Conservation (phyloP, 2,888 invertebrate genomes). For the Nematopogon swammerdamellus region DNA sequence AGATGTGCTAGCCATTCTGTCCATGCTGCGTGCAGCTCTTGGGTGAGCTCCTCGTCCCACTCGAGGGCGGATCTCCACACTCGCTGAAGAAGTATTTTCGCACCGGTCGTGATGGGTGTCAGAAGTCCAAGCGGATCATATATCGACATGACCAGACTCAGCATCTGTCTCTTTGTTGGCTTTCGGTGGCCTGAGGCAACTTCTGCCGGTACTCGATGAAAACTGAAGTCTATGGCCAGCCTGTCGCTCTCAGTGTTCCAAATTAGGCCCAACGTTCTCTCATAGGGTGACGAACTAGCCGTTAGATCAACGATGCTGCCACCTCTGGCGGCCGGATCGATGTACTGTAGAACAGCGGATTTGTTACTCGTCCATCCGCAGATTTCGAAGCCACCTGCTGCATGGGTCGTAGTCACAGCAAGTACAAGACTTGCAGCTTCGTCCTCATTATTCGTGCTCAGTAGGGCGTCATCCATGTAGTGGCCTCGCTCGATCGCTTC, state of each 20-base stretch:
- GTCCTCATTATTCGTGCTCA: constrained; percentile 3
- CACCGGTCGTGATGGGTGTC: neutral
- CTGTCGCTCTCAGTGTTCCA: neutral
- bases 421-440: constrained; percentile 1
- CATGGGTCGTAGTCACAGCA: neutral
- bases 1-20: neutral
- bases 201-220: constrained; percentile 6
- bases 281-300: neutral
- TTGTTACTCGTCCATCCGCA: neutral
- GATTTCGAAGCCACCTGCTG: neutral
- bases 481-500: constrained; percentile 5
- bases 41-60: neutral
- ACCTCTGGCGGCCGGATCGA: neutral
- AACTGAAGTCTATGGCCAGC: constrained; percentile 1
- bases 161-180: constrained; percentile 1
- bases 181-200: neutral
- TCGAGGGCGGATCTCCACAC: neutral
- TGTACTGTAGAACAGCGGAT: neutral
- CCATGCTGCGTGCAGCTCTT: neutral
- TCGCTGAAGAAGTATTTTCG: constrained; percentile 1
- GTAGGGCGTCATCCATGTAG: constrained; percentile 9
- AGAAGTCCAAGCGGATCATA: constrained; percentile 1
- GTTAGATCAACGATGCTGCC: neutral
- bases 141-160: neutral
- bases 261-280: neutral